Evolutionary conservation across 2,113 vertebrate genomes (phyloP).

Genomic region (Paramormyrops kingsleyae): DNA sequence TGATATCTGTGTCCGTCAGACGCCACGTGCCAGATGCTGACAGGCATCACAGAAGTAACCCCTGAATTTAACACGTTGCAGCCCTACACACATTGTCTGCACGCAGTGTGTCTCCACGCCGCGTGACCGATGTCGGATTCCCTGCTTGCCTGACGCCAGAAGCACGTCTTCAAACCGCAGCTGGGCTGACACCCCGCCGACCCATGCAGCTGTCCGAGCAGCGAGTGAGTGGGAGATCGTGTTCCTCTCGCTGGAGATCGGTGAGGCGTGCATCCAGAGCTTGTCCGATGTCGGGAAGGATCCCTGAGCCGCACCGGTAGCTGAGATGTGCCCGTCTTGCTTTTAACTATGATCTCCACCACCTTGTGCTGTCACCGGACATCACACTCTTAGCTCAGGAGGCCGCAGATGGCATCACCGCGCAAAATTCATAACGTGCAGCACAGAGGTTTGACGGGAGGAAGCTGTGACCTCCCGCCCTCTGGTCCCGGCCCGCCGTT

Average conservation of each 20-base stretch:
- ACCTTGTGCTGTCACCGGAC: conserved; percentile 12
- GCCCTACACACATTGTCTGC: neutral
- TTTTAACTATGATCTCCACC: neutral
- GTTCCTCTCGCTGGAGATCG: neutral
- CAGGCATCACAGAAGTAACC: neutral
- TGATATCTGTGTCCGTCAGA: neutral
- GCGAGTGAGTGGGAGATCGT: neutral
- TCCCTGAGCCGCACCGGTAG: neutral
- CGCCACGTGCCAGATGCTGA: neutral
- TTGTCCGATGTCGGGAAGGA: neutral
- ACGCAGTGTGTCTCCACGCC: neutral
- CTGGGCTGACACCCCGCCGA: neutral
- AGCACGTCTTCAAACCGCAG: neutral
- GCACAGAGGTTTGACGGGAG: conserved; percentile 19
- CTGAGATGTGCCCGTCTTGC: neutral
- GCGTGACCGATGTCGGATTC: neutral
- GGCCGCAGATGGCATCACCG: conserved; percentile 21
- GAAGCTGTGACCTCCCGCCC: conserved; percentile 19
- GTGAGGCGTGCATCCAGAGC: neutral
- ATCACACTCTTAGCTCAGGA: conserved; percentile 11
- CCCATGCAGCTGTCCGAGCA: neutral
- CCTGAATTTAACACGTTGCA: neutral
- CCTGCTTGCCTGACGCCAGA: neutral
- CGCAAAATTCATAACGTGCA: conserved; percentile 16
- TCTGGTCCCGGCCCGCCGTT: conserved; percentile 17